Conservation (phyloP, 2,113 vertebrate species). For the Thunnus thynnus region DNA sequence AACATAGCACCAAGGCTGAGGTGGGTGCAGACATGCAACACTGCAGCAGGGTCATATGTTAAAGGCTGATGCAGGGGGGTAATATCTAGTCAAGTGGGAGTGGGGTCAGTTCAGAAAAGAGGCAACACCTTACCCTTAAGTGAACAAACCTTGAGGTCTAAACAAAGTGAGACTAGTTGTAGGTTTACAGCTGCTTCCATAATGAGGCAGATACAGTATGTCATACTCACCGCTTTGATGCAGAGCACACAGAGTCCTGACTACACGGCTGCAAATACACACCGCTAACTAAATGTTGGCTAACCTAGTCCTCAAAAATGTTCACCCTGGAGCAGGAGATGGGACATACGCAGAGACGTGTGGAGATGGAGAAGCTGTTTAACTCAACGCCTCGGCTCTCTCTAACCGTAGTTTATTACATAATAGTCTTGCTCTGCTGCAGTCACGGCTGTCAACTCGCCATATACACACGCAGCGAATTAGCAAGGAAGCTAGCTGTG, state of each 20-base stretch:
- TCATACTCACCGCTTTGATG: not conserved
- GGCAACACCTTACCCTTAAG: not conserved
- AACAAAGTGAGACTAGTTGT: too few species aligned
- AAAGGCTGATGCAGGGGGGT: not conserved
- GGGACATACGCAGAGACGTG: not conserved
- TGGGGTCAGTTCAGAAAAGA: not conserved
- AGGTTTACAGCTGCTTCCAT: too few species aligned
- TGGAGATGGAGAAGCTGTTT: constrained; percentile 15
- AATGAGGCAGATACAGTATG: not conserved
- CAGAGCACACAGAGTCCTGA: not conserved
- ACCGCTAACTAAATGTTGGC: not conserved
- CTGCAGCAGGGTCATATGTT: constrained; percentile 31
- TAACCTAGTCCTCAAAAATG: not conserved
- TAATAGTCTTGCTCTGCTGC: constrained; percentile 54
- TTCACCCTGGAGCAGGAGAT: not conserved
- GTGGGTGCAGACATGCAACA: constrained; percentile 28
- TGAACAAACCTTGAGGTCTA: too few species aligned
- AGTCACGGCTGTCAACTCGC: constrained; percentile 29
- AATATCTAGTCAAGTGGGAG: not conserved
- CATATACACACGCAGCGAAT: not conserved
- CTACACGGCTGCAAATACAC: not conserved
- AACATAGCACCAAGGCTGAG: constrained; percentile 48
- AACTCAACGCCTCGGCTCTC: not conserved
- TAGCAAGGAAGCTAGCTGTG: constrained; percentile 52
- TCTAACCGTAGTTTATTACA: constrained; percentile 58